phyloP scores from a whole-genome alignment of 1,140 invertebrate genomes.

The Catajapyx aquilonaris region DNA sequence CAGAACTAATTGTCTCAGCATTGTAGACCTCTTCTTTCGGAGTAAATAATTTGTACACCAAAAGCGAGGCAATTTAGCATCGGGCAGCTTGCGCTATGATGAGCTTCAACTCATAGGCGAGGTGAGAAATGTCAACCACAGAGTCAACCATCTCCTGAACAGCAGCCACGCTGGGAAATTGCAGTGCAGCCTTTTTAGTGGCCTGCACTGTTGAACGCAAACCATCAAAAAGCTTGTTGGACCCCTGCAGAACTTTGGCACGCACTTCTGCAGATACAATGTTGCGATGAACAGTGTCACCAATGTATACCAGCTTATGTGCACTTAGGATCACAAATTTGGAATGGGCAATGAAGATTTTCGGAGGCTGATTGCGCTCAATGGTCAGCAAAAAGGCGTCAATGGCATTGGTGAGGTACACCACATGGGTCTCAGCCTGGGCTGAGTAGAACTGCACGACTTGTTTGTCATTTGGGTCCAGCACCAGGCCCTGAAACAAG shows the following conservation, averaged over 20 bases:
- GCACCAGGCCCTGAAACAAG: too few relatives aligned
- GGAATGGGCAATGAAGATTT: slow-evolving; percentile 76
- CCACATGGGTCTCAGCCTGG: slow-evolving; percentile 61
- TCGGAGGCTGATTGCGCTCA: slow-evolving; percentile 78
- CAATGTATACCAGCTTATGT: slow-evolving; percentile 79
- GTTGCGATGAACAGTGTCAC: slow-evolving; percentile 72
- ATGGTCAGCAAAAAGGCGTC: slow-evolving; percentile 78
- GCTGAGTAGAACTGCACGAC: slow-evolving; percentile 65
- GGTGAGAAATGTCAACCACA: slow-evolving; percentile 56
- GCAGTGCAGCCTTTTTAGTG: slow-evolving; percentile 71
- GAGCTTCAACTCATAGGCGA: slow-evolving; percentile 49
- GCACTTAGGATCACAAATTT: slow-evolving; percentile 86
- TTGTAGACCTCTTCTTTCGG: too few relatives aligned
- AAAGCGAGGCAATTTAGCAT: too few relatives aligned
- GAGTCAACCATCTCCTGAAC: slow-evolving; percentile 87
- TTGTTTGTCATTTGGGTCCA: slow-evolving; percentile 58
- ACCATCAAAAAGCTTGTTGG: slow-evolving; percentile 63
- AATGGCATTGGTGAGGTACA: slow-evolving; percentile 66
- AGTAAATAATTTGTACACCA: too few relatives aligned
- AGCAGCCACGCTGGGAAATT: slow-evolving; percentile 71
- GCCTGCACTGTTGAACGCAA: slow-evolving; percentile 63
- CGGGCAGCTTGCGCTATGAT: slow-evolving; percentile 33
- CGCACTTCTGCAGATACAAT: slow-evolving; percentile 45
- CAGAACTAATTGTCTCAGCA: too few relatives aligned
- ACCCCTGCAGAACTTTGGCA: slow-evolving; percentile 47